These are phyloP conservation scores for Athalia circularis DNA, from an alignment of 2,888 invertebrate genomes.

Conservation along the genomic window DNA sequence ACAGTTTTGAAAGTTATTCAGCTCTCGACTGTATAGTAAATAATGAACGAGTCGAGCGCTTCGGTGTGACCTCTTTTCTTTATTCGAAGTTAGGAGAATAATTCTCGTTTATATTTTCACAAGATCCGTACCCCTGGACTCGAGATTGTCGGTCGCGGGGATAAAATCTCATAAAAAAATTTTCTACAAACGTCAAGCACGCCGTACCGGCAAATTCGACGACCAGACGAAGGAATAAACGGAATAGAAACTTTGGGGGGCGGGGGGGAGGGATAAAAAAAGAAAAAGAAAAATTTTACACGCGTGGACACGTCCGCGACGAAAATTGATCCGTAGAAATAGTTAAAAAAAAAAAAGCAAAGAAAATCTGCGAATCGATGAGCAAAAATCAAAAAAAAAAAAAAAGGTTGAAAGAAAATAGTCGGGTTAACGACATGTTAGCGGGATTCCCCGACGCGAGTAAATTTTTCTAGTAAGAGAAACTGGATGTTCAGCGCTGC, in stretches of 20 bases:
- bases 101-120: background rate
- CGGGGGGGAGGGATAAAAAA: too few relatives aligned
- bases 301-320: background rate
- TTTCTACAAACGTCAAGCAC: too few relatives aligned
- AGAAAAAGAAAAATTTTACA: background rate
- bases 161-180: conserved; percentile 38
- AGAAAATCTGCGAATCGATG: background rate
- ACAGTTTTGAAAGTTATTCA: too few relatives aligned
- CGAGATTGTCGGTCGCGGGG: conserved; percentile 28
- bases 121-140: background rate
- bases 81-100: conserved; percentile 18
- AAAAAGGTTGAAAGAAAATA: background rate
- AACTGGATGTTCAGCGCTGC: too few relatives aligned
- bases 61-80: background rate
- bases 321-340: too few relatives aligned
- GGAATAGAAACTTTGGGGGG: too few relatives aligned
- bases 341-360: too few relatives aligned
- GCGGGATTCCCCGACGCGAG: background rate
- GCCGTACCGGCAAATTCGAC: too few relatives aligned
- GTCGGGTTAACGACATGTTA: background rate
- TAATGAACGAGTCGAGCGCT: too few relatives aligned
- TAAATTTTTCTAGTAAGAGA: too few relatives aligned
- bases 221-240: too few relatives aligned
- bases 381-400: background rate
- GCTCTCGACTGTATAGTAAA: too few relatives aligned